A percentile compares a stretch with the other conserved stretches of the same genome.
phyloP scores from a whole-genome alignment of 2,113 vertebrate species.

The Ammodytes marinus region DNA sequence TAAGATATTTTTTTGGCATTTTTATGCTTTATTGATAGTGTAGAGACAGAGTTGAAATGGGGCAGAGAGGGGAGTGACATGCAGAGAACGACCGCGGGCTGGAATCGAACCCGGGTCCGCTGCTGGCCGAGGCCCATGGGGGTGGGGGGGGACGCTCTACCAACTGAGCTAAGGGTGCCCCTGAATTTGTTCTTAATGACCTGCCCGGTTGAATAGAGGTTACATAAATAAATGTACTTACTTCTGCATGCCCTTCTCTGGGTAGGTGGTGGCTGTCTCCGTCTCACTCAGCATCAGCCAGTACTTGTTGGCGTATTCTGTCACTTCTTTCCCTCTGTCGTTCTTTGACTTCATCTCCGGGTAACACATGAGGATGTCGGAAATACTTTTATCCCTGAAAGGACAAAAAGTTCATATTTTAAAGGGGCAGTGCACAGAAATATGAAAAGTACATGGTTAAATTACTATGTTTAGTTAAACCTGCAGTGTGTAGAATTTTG shows the following conservation, averaged over 20 bases:
- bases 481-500: neutral
- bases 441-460: neutral
- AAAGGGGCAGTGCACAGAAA: neutral
- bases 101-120: too few relatives aligned
- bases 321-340: slow-evolving; percentile 91
- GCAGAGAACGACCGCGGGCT: too few relatives aligned
- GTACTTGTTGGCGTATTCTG: slow-evolving; percentile 95
- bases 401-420: neutral
- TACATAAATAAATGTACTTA: too few relatives aligned
- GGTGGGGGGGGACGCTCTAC: too few relatives aligned
- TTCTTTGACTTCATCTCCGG: slow-evolving; percentile 90
- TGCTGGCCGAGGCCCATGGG: too few relatives aligned
- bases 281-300: slow-evolving; percentile 95
- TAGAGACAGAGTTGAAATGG: too few relatives aligned
- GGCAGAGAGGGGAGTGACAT: too few relatives aligned
- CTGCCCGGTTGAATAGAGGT: too few relatives aligned
- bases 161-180: too few relatives aligned
- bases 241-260: slow-evolving; percentile 89
- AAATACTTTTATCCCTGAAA: slow-evolving; percentile 85
- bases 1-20: too few relatives aligned
- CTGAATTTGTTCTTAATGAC: too few relatives aligned
- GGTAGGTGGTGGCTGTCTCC: slow-evolving; percentile 84
- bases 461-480: neutral
- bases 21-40: too few relatives aligned
- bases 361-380: slow-evolving; percentile 90